Conservation (phyloP, 2,888 invertebrate genomes). For the Lycophotia porphyrea region DNA sequence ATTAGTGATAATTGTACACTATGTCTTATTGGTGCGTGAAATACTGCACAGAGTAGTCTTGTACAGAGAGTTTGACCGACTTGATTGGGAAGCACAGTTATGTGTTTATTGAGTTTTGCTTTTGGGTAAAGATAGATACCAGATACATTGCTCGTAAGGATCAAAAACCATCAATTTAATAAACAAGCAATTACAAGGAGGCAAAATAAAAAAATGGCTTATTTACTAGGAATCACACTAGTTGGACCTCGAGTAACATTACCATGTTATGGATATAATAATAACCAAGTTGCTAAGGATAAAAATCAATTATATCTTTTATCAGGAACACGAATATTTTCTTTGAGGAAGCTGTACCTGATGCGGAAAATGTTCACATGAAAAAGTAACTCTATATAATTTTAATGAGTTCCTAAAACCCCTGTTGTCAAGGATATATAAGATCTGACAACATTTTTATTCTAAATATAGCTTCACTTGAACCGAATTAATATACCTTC, state of each 20-base stretch:
- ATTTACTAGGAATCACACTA: background rate
- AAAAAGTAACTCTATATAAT: slow-evolving; percentile 10
- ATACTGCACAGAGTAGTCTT: slow-evolving; percentile 55
- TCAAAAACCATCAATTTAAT: background rate
- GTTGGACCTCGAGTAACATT: background rate
- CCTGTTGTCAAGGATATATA: slow-evolving; percentile 28
- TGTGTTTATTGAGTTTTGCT: background rate
- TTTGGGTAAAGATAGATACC: background rate
- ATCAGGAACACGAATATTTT: background rate
- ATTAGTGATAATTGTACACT: slow-evolving; percentile 79
- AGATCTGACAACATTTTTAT: background rate
- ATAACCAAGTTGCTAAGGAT: slow-evolving; percentile 2
- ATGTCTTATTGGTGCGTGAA: slow-evolving; percentile 72
- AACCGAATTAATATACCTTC: background rate
- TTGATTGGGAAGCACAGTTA: background rate
- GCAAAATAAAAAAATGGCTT: background rate
- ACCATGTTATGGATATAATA: background rate
- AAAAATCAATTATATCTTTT: background rate
- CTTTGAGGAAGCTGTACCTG: background rate
- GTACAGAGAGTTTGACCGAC: slow-evolving; percentile 33
- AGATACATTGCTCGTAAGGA: background rate
- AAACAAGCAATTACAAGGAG: background rate
- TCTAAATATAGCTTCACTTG: slow-evolving; percentile 1
- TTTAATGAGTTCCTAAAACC: slow-evolving; percentile 31
- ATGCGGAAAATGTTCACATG: slow-evolving; percentile 1